Evolutionary conservation across 2,113 vertebrate genomes (phyloP).

Genomic region (Rhea americana): DNA sequence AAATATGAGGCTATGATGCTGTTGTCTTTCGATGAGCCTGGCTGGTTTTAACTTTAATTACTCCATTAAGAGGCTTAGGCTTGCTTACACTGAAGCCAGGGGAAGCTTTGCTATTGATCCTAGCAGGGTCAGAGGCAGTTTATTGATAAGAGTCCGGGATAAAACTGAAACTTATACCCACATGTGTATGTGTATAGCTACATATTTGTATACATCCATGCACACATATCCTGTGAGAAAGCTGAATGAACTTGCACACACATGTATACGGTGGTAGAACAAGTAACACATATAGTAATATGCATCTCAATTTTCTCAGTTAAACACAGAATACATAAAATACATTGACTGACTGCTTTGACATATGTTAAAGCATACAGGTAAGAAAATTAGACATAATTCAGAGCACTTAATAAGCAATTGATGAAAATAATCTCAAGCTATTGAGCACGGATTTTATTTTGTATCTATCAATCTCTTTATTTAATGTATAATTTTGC

Average conservation of each 20-base stretch:
- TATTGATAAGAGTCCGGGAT: neutral
- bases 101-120: neutral
- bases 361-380: neutral
- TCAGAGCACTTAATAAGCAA: neutral
- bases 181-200: neutral
- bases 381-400: neutral
- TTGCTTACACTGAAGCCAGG: neutral
- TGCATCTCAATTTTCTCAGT: neutral
- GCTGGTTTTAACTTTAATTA: neutral
- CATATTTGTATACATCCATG: neutral
- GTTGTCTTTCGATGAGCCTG: neutral
- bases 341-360: neutral
- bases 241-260: neutral
- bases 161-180: neutral
- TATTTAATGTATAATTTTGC: neutral
- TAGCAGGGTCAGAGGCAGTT: neutral
- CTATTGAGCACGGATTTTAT: neutral
- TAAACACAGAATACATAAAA: neutral
- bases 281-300: neutral
- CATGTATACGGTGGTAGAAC: neutral
- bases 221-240: neutral
- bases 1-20: neutral
- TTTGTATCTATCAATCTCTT: neutral
- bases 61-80: neutral
- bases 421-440: neutral